Percentiles rank a stretch among this genome's conserved stretches.
Evolutionary conservation across 2,113 vertebrate species (phyloP).

Genomic region (Gasterosteus aculeatus): DNA sequence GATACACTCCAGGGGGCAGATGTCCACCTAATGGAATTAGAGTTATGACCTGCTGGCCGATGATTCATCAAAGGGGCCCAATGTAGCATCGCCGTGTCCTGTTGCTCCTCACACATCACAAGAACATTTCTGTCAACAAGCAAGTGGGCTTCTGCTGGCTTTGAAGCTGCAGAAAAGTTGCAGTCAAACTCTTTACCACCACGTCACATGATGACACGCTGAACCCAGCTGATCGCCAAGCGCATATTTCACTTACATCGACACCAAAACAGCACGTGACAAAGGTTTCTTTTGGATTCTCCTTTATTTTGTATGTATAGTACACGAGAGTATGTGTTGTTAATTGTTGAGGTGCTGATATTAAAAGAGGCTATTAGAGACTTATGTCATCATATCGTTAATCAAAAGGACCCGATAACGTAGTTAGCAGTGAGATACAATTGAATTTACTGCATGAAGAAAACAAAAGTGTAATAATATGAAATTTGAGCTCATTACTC

Average conservation of each 20-base stretch:
- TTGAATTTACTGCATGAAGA: conserved; percentile 37
- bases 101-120: neutral
- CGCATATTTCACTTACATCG: neutral
- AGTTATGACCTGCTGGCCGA: conserved; percentile 13
- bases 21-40: conserved; percentile 27
- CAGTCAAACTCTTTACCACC: no score
- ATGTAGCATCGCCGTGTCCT: conserved; percentile 10
- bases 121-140: conserved; percentile 3
- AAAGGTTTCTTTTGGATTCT: neutral
- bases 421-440: conserved; percentile 25
- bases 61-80: conserved; percentile 38
- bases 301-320: neutral
- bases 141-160: neutral
- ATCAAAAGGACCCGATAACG: conserved; percentile 47
- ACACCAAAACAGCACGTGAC: neutral
- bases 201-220: no score
- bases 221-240: no score
- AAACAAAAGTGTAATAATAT: conserved; percentile 51
- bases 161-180: neutral
- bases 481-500: conserved; percentile 49
- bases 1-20: conserved; percentile 44
- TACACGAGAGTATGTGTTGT: neutral
- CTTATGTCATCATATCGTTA: conserved; percentile 2
- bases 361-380: conserved; percentile 28
- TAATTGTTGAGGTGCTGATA: conserved; percentile 15